Base-by-base conservation (phyloP, 2,797 vertebrate species). In the Galago senegalensis region DNA sequence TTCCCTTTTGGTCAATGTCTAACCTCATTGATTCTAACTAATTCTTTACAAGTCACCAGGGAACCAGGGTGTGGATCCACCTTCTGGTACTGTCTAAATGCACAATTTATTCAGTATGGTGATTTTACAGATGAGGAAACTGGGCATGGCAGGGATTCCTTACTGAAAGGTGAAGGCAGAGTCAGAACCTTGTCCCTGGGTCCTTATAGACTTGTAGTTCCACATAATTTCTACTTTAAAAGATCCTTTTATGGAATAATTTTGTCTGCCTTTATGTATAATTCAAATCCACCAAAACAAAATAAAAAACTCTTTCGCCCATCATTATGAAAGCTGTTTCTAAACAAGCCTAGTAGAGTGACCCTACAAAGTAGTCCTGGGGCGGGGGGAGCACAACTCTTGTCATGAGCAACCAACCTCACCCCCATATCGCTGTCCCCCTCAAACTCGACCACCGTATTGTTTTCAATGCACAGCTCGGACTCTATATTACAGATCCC, bases 211-310 rank as follows among this genome's bases (percentile, higher is more conserved):
- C 0, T 10, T 16, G 79, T 43, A 12, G 60, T n/a, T 56, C 20
- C 84, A 67, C 13, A 43, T 4, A 37, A 7, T 58, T 61, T 53
- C 46, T 31, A 63, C 61, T 91, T 18, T 83, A 34, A 63, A 73
- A 88, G 10, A 5, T 31, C 49, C 40, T 40, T 76, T 37, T 13
- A 1, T 8, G 72, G 56, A 80, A 49, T 65, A 69, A 53, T 83
- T 92, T 53, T 80, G 73, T 49, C 67, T 46, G 17, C 31, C 73
- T 88, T 61, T 37, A 21, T 31, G 25, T 25, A 69, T 81, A 69
- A 82, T 70, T 93, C 63, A 85, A 63, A 91, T 92, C 46, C 67
- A 76, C 40, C 83, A 46, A 84, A 58, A 53, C 13, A 56, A 43
- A 86, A 61, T 34, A 43, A 73, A 84, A 73, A 81, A 56, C 14